A percentile compares a stretch with the other conserved stretches of the same genome.
phyloP scores from a whole-genome alignment of 1,140 invertebrate genomes.

The Lethrus apterus region DNA sequence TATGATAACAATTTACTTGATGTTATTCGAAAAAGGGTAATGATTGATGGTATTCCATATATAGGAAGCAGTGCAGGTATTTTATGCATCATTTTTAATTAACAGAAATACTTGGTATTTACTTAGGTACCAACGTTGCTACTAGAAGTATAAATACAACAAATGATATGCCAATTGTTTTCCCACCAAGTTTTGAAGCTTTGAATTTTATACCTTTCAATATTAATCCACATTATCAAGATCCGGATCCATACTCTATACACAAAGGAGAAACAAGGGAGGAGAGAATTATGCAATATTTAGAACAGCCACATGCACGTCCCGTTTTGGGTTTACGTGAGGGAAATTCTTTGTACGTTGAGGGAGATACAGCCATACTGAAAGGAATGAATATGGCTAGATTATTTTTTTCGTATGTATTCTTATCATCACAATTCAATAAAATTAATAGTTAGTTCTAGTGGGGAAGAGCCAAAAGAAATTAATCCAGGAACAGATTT shows the following conservation, averaged over 20 bases:
- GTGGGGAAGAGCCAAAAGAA: constrained; percentile 46
- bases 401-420: constrained; percentile 57
- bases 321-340: constrained; percentile 65
- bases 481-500: constrained; percentile 50
- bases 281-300: constrained; percentile 60
- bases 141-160: constrained; percentile 71
- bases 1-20: constrained; percentile 62
- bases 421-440: constrained; percentile 17
- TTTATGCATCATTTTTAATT: background rate
- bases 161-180: constrained; percentile 81
- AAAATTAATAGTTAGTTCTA: constrained; percentile 40
- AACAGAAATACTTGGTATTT: background rate
- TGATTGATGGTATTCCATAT: constrained; percentile 61
- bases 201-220: constrained; percentile 72
- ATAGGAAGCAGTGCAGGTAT: constrained; percentile 71
- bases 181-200: constrained; percentile 66
- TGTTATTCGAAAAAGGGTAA: constrained; percentile 54
- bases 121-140: constrained; percentile 60
- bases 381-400: constrained; percentile 55
- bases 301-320: constrained; percentile 46
- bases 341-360: constrained; percentile 57
- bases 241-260: constrained; percentile 50
- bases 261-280: constrained; percentile 73
- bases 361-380: constrained; percentile 51
- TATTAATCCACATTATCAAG: constrained; percentile 79